Evolutionary conservation across 2,888 invertebrate species (phyloP).

Genomic region (Chalcis sispes): DNA sequence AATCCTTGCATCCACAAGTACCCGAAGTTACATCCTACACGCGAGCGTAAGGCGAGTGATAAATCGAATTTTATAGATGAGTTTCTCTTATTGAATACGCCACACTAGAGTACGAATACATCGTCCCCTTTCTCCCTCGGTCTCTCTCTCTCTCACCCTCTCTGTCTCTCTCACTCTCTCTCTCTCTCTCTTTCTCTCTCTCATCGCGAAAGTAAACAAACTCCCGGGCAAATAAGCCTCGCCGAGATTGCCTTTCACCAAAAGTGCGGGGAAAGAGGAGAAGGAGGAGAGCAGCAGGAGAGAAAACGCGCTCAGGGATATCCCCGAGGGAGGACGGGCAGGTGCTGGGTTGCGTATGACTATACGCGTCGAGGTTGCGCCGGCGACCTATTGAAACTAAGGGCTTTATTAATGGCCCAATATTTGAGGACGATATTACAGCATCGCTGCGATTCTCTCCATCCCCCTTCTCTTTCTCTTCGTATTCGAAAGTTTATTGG

Average conservation of each 20-base stretch:
- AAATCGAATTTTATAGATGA: slow-evolving; percentile 75
- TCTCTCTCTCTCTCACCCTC: slow-evolving; percentile 41
- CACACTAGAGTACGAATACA: too few species aligned
- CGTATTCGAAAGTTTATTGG: slow-evolving; percentile 67
- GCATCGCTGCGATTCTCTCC: too few species aligned
- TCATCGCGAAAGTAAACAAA: slow-evolving; percentile 63
- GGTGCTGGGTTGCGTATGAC: slow-evolving; percentile 34
- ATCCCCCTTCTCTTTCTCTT: too few species aligned
- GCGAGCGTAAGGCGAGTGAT: slow-evolving; percentile 47
- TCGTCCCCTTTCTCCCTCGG: slow-evolving; percentile 44
- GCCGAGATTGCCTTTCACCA: slow-evolving; percentile 71
- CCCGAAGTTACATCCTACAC: too few species aligned
- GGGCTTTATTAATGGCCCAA: slow-evolving; percentile 75
- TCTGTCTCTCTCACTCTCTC: slow-evolving; percentile 19
- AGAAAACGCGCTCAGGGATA: slow-evolving; percentile 43
- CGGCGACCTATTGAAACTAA: slow-evolving; percentile 69
- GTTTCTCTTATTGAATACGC: slow-evolving; percentile 75
- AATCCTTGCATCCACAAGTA: too few species aligned
- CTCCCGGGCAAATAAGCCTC: slow-evolving; percentile 72
- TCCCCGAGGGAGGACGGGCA: slow-evolving; percentile 48
- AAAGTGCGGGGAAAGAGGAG: too few species aligned
- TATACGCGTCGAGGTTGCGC: too few species aligned
- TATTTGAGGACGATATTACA: slow-evolving; percentile 74
- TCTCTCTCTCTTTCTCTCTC: slow-evolving; percentile 52
- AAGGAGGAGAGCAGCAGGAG: slow-evolving; percentile 47